Evolutionary conservation across 2,113 vertebrate species (phyloP).

Genomic region (Microtus ochrogaster): DNA sequence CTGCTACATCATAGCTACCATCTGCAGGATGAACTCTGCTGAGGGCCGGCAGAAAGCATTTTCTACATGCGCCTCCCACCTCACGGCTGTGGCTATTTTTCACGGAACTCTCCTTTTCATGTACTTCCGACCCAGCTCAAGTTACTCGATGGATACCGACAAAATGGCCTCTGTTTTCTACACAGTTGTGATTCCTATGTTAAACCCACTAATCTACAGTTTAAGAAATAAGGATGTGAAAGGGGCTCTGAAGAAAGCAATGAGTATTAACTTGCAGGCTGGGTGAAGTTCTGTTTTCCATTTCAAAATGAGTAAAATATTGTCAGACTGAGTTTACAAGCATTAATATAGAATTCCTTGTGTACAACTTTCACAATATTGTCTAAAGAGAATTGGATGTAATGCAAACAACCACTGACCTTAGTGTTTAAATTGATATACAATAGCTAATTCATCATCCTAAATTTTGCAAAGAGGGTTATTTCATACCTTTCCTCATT

Average conservation of each 20-base stretch:
- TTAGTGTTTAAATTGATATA: background rate
- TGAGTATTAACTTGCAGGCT: background rate
- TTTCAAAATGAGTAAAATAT: too few species aligned
- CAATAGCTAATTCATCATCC: background rate
- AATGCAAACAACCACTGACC: background rate
- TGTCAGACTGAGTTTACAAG: background rate
- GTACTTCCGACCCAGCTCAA: conserved; percentile 71
- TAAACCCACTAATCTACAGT: conserved; percentile 80
- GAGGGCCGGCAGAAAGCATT: conserved; percentile 70
- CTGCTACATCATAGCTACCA: conserved; percentile 44
- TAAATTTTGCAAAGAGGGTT: background rate
- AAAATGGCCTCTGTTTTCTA: conserved; percentile 78
- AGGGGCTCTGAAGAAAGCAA: conserved; percentile 48
- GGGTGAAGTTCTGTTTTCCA: background rate
- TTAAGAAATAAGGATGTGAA: conserved; percentile 80
- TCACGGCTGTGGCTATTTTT: conserved; percentile 65
- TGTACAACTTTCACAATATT: background rate
- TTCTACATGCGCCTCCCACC: conserved; percentile 72
- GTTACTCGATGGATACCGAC: conserved; percentile 59
- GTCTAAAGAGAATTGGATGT: background rate
- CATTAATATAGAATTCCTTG: background rate
- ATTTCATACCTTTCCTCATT: background rate
- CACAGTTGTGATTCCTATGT: conserved; percentile 73
- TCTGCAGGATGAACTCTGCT: conserved; percentile 64
- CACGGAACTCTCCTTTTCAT: conserved; percentile 71